Evolutionary conservation across 2,888 invertebrate genomes (phyloP).

Genomic region (Andrena trimmerana): DNA sequence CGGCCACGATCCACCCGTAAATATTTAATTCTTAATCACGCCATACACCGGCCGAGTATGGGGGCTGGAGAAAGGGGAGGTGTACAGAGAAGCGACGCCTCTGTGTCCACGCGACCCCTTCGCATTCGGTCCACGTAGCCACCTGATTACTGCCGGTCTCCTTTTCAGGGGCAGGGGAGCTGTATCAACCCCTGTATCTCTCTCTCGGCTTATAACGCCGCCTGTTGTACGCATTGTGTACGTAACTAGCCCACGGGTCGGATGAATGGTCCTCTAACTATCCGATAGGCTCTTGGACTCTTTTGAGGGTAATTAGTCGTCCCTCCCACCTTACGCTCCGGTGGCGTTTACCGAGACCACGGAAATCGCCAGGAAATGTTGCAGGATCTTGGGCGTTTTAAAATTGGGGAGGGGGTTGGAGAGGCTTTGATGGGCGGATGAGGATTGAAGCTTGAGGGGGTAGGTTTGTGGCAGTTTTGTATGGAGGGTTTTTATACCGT

Average conservation of each 20-base stretch:
- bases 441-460: too few relatives aligned
- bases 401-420: too few relatives aligned
- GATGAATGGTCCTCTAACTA: constrained; percentile 45
- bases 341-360: neutral
- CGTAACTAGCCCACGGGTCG: constrained; percentile 6
- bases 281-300: constrained; percentile 25
- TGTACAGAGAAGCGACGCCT: neutral
- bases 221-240: constrained; percentile 34
- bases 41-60: constrained; percentile 19
- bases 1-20: constrained; percentile 41
- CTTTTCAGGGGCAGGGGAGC: neutral
- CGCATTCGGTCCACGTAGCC: constrained; percentile 19
- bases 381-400: too few relatives aligned
- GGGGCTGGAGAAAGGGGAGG: constrained; percentile 24
- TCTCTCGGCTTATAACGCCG: neutral
- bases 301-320: constrained; percentile 44
- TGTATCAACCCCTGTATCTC: constrained; percentile 43
- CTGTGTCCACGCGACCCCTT: neutral
- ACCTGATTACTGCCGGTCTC: constrained; percentile 49
- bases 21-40: constrained; percentile 74
- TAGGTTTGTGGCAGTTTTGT: too few relatives aligned
- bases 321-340: neutral
- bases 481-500: too few relatives aligned
- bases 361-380: neutral
- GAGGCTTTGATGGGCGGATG: too few relatives aligned